Percentiles rank a stretch among this genome's conserved stretches.
phyloP scores from a whole-genome alignment of 2,888 invertebrate genomes.

The Calephelis perditalis region DNA sequence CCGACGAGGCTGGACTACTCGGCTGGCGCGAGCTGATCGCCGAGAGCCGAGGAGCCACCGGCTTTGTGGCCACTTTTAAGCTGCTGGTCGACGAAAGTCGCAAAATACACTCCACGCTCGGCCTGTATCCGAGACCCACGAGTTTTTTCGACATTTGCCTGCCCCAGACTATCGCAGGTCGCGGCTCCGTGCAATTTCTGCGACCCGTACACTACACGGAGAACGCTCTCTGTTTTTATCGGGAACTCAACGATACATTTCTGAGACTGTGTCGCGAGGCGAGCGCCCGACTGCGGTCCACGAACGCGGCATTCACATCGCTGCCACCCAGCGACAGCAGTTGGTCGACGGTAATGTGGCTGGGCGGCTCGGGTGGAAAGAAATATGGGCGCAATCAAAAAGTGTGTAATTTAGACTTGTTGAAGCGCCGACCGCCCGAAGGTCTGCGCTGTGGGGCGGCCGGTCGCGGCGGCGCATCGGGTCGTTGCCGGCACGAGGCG shows the following conservation, averaged over 20 bases:
- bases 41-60: too few species aligned
- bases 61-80: conserved; percentile 12
- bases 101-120: conserved; percentile 10
- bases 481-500: conserved; percentile 5
- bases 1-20: neutral
- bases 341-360: neutral
- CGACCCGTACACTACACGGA: conserved; percentile 13
- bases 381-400: conserved; percentile 12
- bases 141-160: conserved; percentile 13
- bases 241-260: conserved; percentile 12
- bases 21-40: conserved; percentile 13
- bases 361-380: conserved; percentile 2
- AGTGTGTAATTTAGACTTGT: conserved; percentile 10
- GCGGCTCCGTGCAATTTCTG: conserved; percentile 7
- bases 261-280: conserved; percentile 14
- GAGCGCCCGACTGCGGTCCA: neutral
- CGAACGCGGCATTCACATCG: conserved; percentile 5
- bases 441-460: conserved; percentile 11
- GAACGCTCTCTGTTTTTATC: conserved; percentile 12
- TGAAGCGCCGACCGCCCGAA: conserved; percentile 10
- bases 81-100: conserved; percentile 15
- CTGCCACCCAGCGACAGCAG: neutral
- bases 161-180: conserved; percentile 10
- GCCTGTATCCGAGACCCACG: conserved; percentile 7
- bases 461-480: neutral